Percentiles rank a stretch among this genome's conserved stretches.
Conservation (phyloP, 2,113 vertebrate species). For the Lichenostomus cassidix region DNA sequence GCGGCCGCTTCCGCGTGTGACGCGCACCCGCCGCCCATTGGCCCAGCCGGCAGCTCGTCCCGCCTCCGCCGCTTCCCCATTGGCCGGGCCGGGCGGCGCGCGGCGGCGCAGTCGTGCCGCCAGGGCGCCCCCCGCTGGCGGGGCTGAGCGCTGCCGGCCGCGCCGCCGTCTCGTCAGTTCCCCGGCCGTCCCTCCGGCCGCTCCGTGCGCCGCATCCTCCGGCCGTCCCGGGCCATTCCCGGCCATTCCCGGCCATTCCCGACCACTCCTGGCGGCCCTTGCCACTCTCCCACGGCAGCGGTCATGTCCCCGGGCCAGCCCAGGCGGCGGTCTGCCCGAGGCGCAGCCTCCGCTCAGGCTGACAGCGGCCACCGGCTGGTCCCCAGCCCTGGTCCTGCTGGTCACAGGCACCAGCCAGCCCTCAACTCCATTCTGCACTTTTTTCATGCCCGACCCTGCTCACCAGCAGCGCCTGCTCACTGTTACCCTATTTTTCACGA, state of each 20-base stretch:
- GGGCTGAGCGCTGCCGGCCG: background rate
- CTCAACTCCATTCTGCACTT: accelerated
- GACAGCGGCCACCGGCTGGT: background rate
- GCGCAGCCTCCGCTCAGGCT: background rate
- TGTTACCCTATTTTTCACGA: accelerated
- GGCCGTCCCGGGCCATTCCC: background rate
- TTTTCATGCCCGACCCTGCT: too few relatives aligned
- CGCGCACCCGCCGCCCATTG: too few relatives aligned
- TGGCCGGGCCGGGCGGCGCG: too few relatives aligned
- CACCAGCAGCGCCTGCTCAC: accelerated
- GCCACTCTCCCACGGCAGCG: background rate
- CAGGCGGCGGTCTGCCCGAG: background rate
- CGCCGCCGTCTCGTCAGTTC: background rate
- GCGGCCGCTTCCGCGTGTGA: too few relatives aligned
- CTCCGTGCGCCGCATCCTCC: too few relatives aligned
- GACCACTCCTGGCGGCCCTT: background rate
- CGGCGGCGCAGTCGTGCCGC: too few relatives aligned
- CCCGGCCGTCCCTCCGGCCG: accelerated
- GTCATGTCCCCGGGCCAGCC: background rate
- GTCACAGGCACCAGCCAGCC: background rate
- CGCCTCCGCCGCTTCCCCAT: too few relatives aligned
- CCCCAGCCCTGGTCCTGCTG: background rate
- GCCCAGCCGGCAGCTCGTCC: too few relatives aligned
- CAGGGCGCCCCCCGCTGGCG: background rate
- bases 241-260: accelerated